phyloP scores from a whole-genome alignment of 2,113 vertebrate genomes.

The Tichodroma muraria region DNA sequence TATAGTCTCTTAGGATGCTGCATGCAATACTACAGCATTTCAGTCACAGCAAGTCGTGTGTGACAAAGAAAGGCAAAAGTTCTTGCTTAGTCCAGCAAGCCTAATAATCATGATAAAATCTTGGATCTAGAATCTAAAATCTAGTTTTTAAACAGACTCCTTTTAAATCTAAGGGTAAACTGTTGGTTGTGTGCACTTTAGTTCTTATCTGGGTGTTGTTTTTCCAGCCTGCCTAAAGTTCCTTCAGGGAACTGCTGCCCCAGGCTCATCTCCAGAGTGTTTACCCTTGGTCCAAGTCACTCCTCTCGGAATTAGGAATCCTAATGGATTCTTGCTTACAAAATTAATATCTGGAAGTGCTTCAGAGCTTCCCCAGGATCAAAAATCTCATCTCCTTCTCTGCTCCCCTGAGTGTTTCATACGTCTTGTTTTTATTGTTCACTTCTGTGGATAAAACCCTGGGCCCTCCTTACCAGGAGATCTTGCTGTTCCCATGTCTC shows the following conservation, averaged over 20 bases:
- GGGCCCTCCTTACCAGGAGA: background rate
- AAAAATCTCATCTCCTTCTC: background rate
- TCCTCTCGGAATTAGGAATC: too few relatives aligned
- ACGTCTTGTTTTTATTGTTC: background rate
- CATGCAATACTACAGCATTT: background rate
- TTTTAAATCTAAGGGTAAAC: background rate
- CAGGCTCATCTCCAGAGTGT: background rate
- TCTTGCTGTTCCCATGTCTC: background rate
- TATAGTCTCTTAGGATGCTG: background rate
- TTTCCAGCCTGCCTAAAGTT: background rate
- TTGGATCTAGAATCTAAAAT: too few relatives aligned
- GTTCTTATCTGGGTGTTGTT: background rate
- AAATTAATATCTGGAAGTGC: background rate
- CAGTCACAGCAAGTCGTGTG: rapidly evolving
- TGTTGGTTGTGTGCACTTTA: background rate
- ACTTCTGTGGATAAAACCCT: rapidly evolving
- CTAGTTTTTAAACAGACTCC: background rate
- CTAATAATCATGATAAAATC: background rate
- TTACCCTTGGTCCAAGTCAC: background rate
- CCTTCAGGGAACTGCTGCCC: background rate
- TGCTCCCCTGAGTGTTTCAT: background rate
- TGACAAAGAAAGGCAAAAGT: background rate
- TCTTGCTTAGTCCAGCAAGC: background rate
- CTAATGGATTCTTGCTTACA: background rate
- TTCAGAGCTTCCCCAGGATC: background rate